Percentiles rank a stretch among this genome's conserved stretches.
Evolutionary conservation across 1,140 invertebrate genomes (phyloP).

Genomic region (Pachyrhynchus sulphureomaculatus): DNA sequence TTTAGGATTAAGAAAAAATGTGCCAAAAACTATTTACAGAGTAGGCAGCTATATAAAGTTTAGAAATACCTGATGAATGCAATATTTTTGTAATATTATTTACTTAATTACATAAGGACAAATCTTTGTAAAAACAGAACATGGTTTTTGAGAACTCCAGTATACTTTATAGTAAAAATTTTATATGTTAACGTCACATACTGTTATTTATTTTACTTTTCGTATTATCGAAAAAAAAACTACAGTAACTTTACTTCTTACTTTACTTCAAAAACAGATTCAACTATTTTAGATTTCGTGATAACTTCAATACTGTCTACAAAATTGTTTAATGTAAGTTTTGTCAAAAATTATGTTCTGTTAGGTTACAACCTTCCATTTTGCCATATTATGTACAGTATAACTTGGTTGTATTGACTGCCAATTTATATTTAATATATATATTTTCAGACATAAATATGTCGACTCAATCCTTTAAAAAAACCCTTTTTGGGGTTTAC

Average conservation of each 20-base stretch:
- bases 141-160: neutral
- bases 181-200: neutral
- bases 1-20: conserved; percentile 18
- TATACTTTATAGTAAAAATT: neutral
- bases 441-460: neutral
- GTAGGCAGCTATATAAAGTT: conserved; percentile 27
- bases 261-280: no score
- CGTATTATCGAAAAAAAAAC: no score
- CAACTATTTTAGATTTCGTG: no score
- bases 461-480: neutral
- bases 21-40: conserved; percentile 30
- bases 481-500: neutral
- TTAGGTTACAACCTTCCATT: neutral
- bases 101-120: conserved; percentile 14
- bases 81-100: conserved; percentile 31
- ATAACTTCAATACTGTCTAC: no score
- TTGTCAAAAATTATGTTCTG: no score
- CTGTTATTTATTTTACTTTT: no score
- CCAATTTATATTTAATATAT: neutral
- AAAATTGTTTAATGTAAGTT: no score
- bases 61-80: conserved; percentile 21
- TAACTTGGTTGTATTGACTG: neutral
- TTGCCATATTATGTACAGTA: neutral
- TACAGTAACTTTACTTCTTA: no score
- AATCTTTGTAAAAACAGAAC: neutral